Conservation (phyloP, 1,140 invertebrate species). For the Hycleus phaleratus region DNA sequence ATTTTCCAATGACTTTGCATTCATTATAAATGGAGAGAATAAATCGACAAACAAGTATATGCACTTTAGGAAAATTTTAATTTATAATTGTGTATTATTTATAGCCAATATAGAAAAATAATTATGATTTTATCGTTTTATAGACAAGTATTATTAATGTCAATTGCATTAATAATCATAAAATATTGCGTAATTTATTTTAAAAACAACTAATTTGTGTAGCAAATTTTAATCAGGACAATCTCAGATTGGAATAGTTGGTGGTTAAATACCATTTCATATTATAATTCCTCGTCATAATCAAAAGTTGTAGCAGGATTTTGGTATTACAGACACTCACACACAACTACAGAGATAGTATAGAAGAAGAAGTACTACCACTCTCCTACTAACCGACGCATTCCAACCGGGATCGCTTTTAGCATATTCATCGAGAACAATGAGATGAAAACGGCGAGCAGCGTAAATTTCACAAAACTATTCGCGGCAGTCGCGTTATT, state of each 20-base stretch:
- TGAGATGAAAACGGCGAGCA: conserved; percentile 31
- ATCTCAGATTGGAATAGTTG: conserved; percentile 12
- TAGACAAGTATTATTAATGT: no score
- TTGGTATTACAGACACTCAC: not conserved
- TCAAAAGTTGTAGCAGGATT: conserved; percentile 10
- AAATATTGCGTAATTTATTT: no score
- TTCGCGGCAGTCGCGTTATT: conserved; percentile 37
- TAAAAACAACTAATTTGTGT: no score
- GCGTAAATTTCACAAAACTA: conserved; percentile 39
- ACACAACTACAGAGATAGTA: not conserved
- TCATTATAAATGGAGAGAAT: no score
- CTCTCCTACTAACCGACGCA: conserved; percentile 17
- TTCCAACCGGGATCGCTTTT: conserved; percentile 27
- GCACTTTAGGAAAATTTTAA: no score
- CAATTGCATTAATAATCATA: no score
- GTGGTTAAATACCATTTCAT: conserved; percentile 1
- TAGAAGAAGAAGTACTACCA: not conserved
- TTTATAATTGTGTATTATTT: no score
- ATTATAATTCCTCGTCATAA: conserved; percentile 16
- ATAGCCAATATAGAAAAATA: no score
- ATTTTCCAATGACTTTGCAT: not conserved
- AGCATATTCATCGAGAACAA: conserved; percentile 40
- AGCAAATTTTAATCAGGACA: not conserved
- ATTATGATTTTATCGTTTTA: no score
- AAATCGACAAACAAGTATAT: no score